Conservation (phyloP, 2,797 vertebrate species). For the Clarias fuscus region DNA sequence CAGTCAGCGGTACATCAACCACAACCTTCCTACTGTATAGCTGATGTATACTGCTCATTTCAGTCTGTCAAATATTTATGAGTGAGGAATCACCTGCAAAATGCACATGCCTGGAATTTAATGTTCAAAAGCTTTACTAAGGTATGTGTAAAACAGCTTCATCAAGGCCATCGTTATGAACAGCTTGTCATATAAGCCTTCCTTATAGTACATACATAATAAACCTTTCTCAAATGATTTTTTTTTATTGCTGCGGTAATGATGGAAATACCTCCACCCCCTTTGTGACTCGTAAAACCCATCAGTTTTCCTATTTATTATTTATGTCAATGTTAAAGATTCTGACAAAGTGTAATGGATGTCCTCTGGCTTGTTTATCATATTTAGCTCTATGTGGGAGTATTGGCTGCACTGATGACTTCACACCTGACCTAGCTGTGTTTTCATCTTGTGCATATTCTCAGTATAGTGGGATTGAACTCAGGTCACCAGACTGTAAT, state of each 20-base stretch:
- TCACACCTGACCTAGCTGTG: constrained; percentile 69
- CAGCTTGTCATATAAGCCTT: constrained; percentile 28
- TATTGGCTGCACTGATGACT: constrained; percentile 78
- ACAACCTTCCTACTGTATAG: constrained; percentile 34
- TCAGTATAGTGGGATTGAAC: constrained; percentile 74
- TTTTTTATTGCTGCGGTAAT: constrained; percentile 46
- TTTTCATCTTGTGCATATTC: constrained; percentile 76
- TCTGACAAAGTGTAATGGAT: constrained; percentile 74
- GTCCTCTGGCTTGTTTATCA: constrained; percentile 74
- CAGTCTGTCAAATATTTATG: constrained; percentile 69
- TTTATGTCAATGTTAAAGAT: constrained; percentile 65
- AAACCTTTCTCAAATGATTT: constrained; percentile 47
- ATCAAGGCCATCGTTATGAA: constrained; percentile 36
- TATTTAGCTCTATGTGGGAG: constrained; percentile 74
- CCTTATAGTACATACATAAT: constrained; percentile 42
- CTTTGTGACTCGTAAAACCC: constrained; percentile 39
- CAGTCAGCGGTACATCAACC: constrained; percentile 47
- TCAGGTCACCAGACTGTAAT: constrained; percentile 63
- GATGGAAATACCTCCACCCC: constrained; percentile 28
- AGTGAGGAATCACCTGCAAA: constrained; percentile 60
- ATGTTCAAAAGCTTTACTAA: constrained; percentile 57
- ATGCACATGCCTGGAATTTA: constrained; percentile 62
- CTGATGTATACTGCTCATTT: constrained; percentile 61
- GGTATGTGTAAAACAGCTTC: constrained; percentile 35
- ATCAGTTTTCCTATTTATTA: constrained; percentile 59